Evolutionary conservation across 2,113 vertebrate species (phyloP), one percentile per base, ranked within the genome.

Genomic region (Acrocephalus kingi): DNA sequence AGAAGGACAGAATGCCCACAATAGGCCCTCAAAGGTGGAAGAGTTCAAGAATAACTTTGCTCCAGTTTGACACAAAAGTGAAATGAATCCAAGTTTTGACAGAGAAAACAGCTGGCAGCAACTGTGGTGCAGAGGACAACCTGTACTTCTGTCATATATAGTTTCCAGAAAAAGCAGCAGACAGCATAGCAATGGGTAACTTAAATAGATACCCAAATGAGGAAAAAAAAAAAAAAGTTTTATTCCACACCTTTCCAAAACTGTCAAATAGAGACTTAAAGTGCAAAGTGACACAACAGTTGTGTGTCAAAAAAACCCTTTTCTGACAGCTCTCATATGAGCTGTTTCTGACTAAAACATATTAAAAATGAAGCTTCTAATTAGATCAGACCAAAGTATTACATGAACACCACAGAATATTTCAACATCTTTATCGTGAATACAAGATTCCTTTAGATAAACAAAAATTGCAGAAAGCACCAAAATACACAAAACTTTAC

Each of bases 51-150:
- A 35, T 15, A 72, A 74, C 11, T 63, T 61, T 20, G 18, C 11
- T 55, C 48, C 28, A 87, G 63, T 17, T 80, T 49, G 31, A 75
- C 33, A 90, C 7, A 83, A 10, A 76, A 79, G 17, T 31, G 24
- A 90, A 96, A 89, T 28, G 2, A 87, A 90, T 49, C 49, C 49
- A 93, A 49, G 24, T 66, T 91, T 68, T 85, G 46, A 72, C 28
- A 80, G 22, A 83, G 48, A 76, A 79, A 80, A 77, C 83, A 94
- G 83, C 90, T 89, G 79, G 64, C 48, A 96, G 43, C 48, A 78
- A 62, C 72, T 64, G 58, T 49, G 30, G 20, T 39, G n/a, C 46
- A 80, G 37, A 89, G 39, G 17, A 90, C 68, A 68, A 68, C 27
- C 46, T 37, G 48, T 52, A 78, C 35, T 55, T 59, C 52, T 2